Evolutionary conservation across 2,888 invertebrate species (phyloP), one percentile per base, ranked within the genome.

Genomic region (Drosophila gaucha): DNA sequence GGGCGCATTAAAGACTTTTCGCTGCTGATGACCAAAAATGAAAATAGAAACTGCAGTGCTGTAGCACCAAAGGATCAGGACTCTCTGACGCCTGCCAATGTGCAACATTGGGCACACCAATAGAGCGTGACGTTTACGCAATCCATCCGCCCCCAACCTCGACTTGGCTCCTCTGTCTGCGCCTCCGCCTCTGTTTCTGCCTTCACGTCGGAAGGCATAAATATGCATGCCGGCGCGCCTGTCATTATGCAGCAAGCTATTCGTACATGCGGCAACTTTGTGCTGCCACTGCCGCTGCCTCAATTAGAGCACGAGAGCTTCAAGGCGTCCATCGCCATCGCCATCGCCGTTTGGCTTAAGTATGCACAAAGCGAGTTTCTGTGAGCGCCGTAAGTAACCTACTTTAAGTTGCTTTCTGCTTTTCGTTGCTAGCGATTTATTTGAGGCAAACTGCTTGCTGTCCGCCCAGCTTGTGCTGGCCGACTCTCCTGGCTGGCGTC

Each of bases 241-340:
- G 80, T 84, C 84, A 78, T 79, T 84, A 79, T 79, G 79, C 85
- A 84, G 78, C 85, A 79, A 84, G 84, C 80, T 67, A 80, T 84
- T 80, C 85, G 80, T 84, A 84, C 80, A 80, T 84, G 85, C 70
- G 64, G 85, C 70, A 84, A 80, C 66, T 78, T 83, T 83, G 62
- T 35, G 49, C 60, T 67, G 43, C 24, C 6, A 2, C 18, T 28
- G 26, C 36, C 28, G 44, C 44, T 78, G 67, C 78, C 80, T 73
- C 74, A 80, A 77, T 76, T 83, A 83, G 80, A 80, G 67, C 72
- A 58, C 60, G 28, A 69, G 57, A 50, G 39, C 57, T 52, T 43
- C 49, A 33, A 52, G 73, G 59, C 72, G 73, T 60, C 65, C 54
- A 49, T 30, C 26, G 26, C 9, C 31, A 36, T 9, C 36, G 10